These are phyloP conservation scores for Orthosia gracilis DNA, from an alignment of 2,888 invertebrate genomes.

Conservation along the genomic window DNA sequence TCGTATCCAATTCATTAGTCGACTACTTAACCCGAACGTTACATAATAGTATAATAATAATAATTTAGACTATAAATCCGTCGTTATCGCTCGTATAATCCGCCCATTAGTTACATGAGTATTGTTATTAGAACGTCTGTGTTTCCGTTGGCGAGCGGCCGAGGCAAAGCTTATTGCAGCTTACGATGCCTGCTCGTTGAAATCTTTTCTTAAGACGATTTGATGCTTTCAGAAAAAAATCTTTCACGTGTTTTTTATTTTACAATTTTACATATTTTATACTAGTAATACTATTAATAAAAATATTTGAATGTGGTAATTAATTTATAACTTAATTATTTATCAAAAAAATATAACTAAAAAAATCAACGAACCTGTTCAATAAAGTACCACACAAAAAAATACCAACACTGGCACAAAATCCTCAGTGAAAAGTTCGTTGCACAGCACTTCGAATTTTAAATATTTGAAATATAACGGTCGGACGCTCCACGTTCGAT, in stretches of 20 bases:
- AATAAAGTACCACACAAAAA: conserved; percentile 70
- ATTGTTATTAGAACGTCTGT: conserved; percentile 52
- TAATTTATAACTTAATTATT: background rate
- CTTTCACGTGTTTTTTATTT: background rate
- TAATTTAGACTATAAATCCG: conserved; percentile 28
- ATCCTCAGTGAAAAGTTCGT: conserved; percentile 83
- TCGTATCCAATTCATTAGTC: conserved; percentile 15
- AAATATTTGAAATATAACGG: conserved; percentile 74
- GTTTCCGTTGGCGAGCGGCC: conserved; percentile 62
- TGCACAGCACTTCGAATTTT: conserved; percentile 83
- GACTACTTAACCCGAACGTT: conserved; percentile 11
- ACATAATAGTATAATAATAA: conserved; percentile 52
- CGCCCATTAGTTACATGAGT: conserved; percentile 42
- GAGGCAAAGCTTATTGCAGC: conserved; percentile 55
- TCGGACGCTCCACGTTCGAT: conserved; percentile 80
- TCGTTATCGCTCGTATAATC: conserved; percentile 45
- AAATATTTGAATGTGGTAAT: background rate
- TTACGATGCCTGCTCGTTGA: conserved; percentile 79
- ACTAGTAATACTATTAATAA: background rate
- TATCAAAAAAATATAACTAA: conserved; percentile 42
- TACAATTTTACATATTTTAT: background rate
- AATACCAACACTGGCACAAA: conserved; percentile 84
- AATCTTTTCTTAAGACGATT: conserved; percentile 80
- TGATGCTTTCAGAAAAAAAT: background rate
- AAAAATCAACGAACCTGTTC: conserved; percentile 77